A percentile compares a stretch with the other conserved stretches of the same genome.
Conservation (phyloP, 2,113 vertebrate genomes). For the Engystomops pustulosus region DNA sequence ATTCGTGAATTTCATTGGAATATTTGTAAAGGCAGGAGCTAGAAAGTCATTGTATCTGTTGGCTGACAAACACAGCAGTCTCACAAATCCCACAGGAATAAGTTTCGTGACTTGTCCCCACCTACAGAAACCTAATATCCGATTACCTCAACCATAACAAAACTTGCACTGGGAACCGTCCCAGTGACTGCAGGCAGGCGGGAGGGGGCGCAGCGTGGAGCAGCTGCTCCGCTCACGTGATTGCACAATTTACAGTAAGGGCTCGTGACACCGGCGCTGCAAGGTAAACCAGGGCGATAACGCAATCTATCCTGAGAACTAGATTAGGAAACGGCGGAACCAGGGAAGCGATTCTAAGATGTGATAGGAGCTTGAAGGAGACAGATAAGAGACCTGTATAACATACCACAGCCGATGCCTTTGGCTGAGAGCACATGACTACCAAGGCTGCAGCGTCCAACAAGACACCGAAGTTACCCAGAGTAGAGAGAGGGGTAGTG, state of each 20-base stretch:
- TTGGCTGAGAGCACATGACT: too few species aligned
- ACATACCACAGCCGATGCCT: too few species aligned
- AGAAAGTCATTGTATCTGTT: slow-evolving; percentile 48
- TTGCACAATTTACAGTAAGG: slow-evolving; percentile 18
- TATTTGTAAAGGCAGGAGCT: slow-evolving; percentile 26
- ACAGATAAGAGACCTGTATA: too few species aligned
- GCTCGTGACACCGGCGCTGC: background rate
- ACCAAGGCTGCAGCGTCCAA: too few species aligned
- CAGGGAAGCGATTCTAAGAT: too few species aligned
- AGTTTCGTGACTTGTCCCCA: slow-evolving; percentile 44
- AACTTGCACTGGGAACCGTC: slow-evolving; percentile 34
- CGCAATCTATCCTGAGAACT: too few species aligned
- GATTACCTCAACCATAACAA: slow-evolving; percentile 44
- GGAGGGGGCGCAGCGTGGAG: background rate
- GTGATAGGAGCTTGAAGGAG: too few species aligned
- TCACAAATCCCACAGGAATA: slow-evolving; percentile 39
- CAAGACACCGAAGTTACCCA: too few species aligned
- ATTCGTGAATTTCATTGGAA: slow-evolving; percentile 35
- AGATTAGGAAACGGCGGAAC: too few species aligned
- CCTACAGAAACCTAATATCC: slow-evolving; percentile 44
- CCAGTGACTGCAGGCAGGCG: slow-evolving; percentile 23
- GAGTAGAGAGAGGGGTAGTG: too few species aligned
- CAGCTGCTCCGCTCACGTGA: background rate
- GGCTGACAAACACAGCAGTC: slow-evolving; percentile 35
- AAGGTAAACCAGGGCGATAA: background rate